Conservation (phyloP, 2,113 vertebrate genomes). For the Amblyopsis rosae region DNA sequence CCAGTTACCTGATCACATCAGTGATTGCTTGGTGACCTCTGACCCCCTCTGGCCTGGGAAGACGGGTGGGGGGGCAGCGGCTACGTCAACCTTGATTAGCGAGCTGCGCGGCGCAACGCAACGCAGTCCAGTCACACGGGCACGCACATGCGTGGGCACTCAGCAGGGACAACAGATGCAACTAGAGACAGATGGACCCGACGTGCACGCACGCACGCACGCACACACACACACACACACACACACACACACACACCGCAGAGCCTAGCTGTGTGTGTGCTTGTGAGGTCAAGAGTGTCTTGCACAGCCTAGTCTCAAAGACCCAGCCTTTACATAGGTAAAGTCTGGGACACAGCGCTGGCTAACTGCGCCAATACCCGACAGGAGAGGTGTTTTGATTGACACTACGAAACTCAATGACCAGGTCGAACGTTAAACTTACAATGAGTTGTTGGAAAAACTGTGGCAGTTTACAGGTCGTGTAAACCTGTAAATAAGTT, state of each 20-base stretch:
- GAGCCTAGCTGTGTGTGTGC: not conserved
- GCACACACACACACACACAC: not conserved
- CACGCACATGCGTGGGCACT: not conserved
- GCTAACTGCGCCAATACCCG: too few species aligned
- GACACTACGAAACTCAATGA: too few species aligned
- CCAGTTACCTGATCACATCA: conserved; percentile 63
- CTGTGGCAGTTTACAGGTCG: too few species aligned
- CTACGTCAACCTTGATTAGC: conserved; percentile 68
- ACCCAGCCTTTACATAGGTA: too few species aligned
- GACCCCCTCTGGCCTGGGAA: conserved; percentile 55
- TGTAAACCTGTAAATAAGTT: too few species aligned
- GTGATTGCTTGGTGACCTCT: conserved; percentile 64
- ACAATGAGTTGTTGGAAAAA: too few species aligned
- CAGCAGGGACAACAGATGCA: conserved; percentile 33
- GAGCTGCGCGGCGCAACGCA: conserved; percentile 36
- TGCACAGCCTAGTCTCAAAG: not conserved
- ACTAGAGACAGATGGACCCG: conserved; percentile 13
- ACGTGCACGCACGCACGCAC: not conserved
- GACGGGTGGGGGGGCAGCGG: conserved; percentile 60
- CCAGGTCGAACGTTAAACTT: too few species aligned
- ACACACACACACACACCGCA: not conserved
- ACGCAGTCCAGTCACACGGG: conserved; percentile 53
- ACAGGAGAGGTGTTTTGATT: too few species aligned
- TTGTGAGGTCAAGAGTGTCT: not conserved
- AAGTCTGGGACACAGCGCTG: too few species aligned